Conservation (phyloP, 37 sponge, comb jelly and placozoan genomes). For the Haliclona indistincta region DNA sequence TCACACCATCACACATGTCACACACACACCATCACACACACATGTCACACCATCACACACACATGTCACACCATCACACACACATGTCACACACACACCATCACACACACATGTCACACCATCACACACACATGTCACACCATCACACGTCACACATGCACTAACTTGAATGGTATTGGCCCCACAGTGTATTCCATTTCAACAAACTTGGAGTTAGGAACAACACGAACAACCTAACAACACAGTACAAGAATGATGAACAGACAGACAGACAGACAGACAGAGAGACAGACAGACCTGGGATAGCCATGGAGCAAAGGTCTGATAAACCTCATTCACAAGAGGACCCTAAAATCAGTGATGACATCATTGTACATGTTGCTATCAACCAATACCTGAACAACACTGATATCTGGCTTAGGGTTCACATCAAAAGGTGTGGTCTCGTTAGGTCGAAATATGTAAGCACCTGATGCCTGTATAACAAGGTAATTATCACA, state of each 20-base stretch:
- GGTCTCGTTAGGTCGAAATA: slow-evolving; percentile 59
- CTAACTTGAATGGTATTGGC: slow-evolving; percentile 57
- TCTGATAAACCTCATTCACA: no score
- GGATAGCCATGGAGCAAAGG: no score
- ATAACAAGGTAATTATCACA: not conserved
- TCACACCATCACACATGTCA: no score
- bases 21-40: no score
- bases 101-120: slow-evolving; percentile 3
- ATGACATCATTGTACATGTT: no score
- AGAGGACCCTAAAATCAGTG: slow-evolving; percentile 1
- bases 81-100: not conserved
- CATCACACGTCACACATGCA: not conserved
- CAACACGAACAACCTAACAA: slow-evolving; percentile 60
- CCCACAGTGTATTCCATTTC: slow-evolving; percentile 86
- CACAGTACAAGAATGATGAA: not conserved
- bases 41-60: no score
- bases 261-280: slow-evolving; percentile 9
- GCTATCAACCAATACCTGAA: slow-evolving; percentile 22
- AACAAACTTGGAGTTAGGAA: slow-evolving; percentile 30
- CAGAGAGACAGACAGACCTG: not conserved
- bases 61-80: not conserved
- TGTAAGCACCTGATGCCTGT: slow-evolving; percentile 93
- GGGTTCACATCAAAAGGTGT: slow-evolving; percentile 21
- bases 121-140: slow-evolving; percentile 8
- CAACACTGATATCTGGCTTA: slow-evolving; percentile 18